Evolutionary conservation across 2,888 invertebrate genomes (phyloP).

Genomic region (Tinea trinotella): DNA sequence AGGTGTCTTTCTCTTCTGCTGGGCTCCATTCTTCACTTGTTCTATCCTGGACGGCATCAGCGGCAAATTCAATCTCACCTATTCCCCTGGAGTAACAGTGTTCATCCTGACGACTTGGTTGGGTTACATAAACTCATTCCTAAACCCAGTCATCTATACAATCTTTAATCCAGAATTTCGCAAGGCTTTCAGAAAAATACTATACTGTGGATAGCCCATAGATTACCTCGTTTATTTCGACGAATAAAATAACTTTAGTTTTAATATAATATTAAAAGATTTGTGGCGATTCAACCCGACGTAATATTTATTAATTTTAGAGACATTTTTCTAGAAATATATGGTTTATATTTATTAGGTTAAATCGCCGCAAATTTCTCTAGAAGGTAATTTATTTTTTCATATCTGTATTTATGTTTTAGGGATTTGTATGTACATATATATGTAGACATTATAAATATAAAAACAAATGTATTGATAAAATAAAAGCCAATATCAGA

Average conservation of each 20-base stretch:
- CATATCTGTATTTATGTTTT: no score
- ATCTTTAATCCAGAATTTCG: constrained; percentile 98
- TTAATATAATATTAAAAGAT: no score
- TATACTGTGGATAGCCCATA: constrained; percentile 75
- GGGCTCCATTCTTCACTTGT: constrained; percentile 99
- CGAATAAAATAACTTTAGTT: constrained; percentile 21
- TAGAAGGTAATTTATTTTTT: no score
- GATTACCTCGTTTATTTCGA: constrained; percentile 52
- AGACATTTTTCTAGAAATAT: no score
- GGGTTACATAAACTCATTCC: constrained; percentile 96
- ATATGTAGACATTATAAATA: no score
- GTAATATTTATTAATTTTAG: no score
- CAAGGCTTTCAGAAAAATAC: constrained; percentile 96
- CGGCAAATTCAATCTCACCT: constrained; percentile 84
- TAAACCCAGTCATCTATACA: constrained; percentile 94
- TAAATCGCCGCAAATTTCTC: no score
- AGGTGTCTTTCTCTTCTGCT: constrained; percentile 98
- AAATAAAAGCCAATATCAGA: no score
- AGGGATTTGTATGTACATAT: no score
- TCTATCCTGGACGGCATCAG: constrained; percentile 98
- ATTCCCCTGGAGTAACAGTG: constrained; percentile 87
- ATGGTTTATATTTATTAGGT: no score
- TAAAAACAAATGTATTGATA: no score
- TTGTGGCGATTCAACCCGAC: no score
- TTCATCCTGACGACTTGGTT: constrained; percentile 98